Conservation (phyloP, 2,113 vertebrate species). For the Melanerpes formicivorus region DNA sequence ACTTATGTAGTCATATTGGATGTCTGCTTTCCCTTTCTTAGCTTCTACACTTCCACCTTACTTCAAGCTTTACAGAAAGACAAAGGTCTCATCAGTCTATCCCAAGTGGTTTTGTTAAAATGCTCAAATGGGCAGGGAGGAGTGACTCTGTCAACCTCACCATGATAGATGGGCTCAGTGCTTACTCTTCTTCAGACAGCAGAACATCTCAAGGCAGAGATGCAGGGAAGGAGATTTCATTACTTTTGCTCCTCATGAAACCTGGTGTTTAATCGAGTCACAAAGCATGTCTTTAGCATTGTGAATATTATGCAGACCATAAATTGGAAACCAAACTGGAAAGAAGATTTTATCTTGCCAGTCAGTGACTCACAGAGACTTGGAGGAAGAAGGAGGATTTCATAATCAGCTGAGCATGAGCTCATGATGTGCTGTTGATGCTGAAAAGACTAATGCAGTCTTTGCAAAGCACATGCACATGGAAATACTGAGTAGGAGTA, state of each 20-base stretch:
- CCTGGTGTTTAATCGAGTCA: background rate
- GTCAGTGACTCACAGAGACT: slow-evolving; percentile 54
- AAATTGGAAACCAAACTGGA: slow-evolving; percentile 18
- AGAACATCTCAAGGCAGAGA: background rate
- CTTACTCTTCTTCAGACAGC: background rate
- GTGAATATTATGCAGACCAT: background rate
- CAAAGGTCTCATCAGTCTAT: background rate
- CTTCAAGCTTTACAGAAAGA: background rate
- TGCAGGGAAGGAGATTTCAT: background rate
- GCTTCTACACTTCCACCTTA: background rate
- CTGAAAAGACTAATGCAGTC: slow-evolving; percentile 57
- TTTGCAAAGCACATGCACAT: slow-evolving; percentile 43
- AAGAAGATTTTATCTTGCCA: slow-evolving; percentile 32
- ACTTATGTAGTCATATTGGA: background rate
- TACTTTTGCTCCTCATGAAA: background rate
- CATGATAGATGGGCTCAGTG: background rate
- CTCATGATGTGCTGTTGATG: slow-evolving; percentile 43
- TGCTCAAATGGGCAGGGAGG: background rate
- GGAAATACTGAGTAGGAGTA: slow-evolving; percentile 51
- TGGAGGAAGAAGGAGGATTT: slow-evolving; percentile 35
- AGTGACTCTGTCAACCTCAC: accelerated
- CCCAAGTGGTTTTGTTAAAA: background rate
- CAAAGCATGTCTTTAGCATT: background rate
- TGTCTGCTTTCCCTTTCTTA: background rate
- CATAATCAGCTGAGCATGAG: slow-evolving; percentile 67